Conservation (phyloP, 1,140 invertebrate species). For the Drosophila malerkotliana region DNA sequence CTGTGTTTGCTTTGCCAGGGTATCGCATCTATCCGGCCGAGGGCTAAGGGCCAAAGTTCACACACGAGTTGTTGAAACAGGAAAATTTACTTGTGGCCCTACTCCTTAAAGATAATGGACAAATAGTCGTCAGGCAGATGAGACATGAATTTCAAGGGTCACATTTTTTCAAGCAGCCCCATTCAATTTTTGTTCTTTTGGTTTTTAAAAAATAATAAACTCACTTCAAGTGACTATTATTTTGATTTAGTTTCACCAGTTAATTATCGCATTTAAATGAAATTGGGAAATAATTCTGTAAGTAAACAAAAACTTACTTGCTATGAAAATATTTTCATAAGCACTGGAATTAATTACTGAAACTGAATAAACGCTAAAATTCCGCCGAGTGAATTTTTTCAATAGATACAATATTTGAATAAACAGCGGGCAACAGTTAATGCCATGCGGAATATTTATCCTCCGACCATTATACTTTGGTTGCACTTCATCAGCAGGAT, state of each 20-base stretch:
- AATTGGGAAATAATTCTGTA: slow-evolving; percentile 18
- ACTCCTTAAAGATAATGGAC: slow-evolving; percentile 45
- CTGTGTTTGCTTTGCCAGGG: slow-evolving; percentile 39
- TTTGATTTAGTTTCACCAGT: slow-evolving; percentile 16
- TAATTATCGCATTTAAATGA: slow-evolving; percentile 15
- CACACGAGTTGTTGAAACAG: slow-evolving; percentile 63
- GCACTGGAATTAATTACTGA: slow-evolving; percentile 30
- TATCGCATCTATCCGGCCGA: slow-evolving; percentile 24
- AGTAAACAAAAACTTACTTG: slow-evolving; percentile 22
- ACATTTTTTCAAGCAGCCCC: no score
- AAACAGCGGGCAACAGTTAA: slow-evolving; percentile 13
- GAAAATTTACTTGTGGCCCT: slow-evolving; percentile 51
- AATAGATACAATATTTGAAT: slow-evolving; percentile 16
- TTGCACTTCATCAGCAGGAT: slow-evolving; percentile 5
- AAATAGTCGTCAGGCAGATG: slow-evolving; percentile 32
- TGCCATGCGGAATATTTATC: slow-evolving; percentile 18
- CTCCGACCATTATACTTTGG: neutral
- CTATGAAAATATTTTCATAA: slow-evolving; percentile 40
- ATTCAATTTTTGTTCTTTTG: neutral
- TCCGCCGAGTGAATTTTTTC: slow-evolving; percentile 6
- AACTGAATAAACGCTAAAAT: slow-evolving; percentile 31
- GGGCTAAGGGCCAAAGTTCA: slow-evolving; percentile 47
- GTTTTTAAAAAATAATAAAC: neutral
- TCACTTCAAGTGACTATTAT: neutral
- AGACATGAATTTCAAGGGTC: neutral